Percentiles rank a stretch among this genome's conserved stretches.
phyloP scores from a whole-genome alignment of 2,113 vertebrate genomes.

The Scophthalmus maximus region DNA sequence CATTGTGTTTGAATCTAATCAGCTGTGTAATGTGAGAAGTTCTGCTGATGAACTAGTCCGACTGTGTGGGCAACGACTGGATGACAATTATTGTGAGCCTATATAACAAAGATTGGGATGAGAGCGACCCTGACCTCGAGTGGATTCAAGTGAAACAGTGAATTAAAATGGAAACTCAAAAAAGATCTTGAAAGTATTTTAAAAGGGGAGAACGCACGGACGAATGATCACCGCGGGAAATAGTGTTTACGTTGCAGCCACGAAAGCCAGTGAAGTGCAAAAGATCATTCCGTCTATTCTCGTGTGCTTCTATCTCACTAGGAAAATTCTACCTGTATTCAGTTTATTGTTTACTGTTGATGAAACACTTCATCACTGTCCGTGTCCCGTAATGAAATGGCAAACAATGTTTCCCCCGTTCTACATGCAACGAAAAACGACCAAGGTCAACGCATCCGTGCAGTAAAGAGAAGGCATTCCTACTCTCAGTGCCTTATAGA shows the following conservation, averaged over 20 bases:
- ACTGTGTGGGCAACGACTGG: constrained; percentile 41
- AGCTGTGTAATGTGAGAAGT: constrained; percentile 70
- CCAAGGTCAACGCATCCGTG: constrained; percentile 58
- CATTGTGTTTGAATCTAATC: constrained; percentile 70
- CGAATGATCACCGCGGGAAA: constrained; percentile 16
- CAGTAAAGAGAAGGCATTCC: constrained; percentile 52
- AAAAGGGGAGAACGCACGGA: background rate
- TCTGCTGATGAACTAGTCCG: constrained; percentile 58
- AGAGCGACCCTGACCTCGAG: background rate
- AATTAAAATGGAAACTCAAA: background rate
- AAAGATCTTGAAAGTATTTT: background rate
- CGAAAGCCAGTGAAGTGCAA: background rate
- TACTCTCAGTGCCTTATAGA: constrained; percentile 32
- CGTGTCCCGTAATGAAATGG: constrained; percentile 34
- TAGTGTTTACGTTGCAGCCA: background rate
- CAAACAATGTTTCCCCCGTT: constrained; percentile 17
- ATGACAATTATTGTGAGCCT: constrained; percentile 33
- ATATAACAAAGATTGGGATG: constrained; percentile 32
- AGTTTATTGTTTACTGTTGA: constrained; percentile 32
- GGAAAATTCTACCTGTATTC: constrained; percentile 9
- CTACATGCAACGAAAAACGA: constrained; percentile 22
- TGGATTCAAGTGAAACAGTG: constrained; percentile 1
- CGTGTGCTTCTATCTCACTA: background rate
- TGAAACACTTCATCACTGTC: constrained; percentile 42
- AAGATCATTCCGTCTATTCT: constrained; percentile 18